Evolutionary conservation across 2,888 invertebrate species (phyloP), one percentile per base, ranked within the genome.

Genomic region (Drosophila basisetae): DNA sequence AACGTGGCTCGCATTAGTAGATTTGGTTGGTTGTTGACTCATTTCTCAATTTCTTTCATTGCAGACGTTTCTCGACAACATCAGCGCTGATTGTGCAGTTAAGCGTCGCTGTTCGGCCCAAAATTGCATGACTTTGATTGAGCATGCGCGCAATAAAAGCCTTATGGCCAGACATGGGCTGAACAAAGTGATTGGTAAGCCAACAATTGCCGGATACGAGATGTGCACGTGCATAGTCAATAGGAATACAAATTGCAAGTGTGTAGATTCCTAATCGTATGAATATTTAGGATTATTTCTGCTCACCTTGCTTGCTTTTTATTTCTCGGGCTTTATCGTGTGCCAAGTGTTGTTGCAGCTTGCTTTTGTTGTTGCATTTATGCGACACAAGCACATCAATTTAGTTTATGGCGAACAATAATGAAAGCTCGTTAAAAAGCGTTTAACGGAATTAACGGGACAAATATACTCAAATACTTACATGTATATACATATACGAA

Each of bases 61-160:
- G 49, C 76, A 93, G 93, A 91, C 88, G 73, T 93, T 93, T 73
- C 86, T 94, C 54, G 95, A 93, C 78, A 92, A 93, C 80, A 92
- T 93, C 64, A 91, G 88, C 68, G 89, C 91, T 1, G 93, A 93
- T 18, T 96, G 96, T 77, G 96, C 98, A 6, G 96, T 96, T 3
- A 95, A 97, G 72, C 94, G 98, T 70, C 95, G 99, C 77, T 96
- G 97, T 31, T 96, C 97, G 37, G 96, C 98, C 0, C 95, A 95
- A 61, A 97, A 97, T 93, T 95, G 98, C 68, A 95, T 97, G 47
- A 95, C 96, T 70, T 95, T 98, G 65, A 97, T 98, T 93, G 94
- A 96, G 72, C 95, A 97, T 93, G 96, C 96, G 75, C 94, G 96
- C 63, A 97, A 97, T 92, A 94, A 94, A 62, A 92, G 93, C 53